These are phyloP conservation scores for Coptodon rendalli DNA, from an alignment of 2,113 vertebrate genomes.

Conservation along the genomic window DNA sequence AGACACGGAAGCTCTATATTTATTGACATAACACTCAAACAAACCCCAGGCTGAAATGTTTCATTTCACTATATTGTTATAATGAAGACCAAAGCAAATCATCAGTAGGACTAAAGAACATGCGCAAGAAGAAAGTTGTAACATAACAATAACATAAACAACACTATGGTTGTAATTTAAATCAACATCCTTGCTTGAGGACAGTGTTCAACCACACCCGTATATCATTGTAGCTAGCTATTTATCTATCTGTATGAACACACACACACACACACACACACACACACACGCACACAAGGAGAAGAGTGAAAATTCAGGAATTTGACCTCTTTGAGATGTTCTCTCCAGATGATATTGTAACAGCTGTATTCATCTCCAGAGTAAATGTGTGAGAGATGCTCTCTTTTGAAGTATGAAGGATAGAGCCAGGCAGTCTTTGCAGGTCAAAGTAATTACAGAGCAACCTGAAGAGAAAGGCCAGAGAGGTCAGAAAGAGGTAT, in stretches of 20 bases:
- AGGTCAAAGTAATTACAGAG: slow-evolving; percentile 69
- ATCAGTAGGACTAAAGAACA: background rate
- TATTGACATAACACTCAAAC: background rate
- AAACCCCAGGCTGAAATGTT: background rate
- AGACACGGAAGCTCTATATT: background rate
- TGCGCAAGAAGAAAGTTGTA: background rate
- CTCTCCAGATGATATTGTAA: slow-evolving; percentile 29
- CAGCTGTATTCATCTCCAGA: slow-evolving; percentile 46
- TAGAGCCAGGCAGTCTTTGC: slow-evolving; percentile 4
- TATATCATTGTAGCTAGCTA: background rate
- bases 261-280: background rate
- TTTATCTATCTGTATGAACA: background rate
- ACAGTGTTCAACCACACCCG: background rate
- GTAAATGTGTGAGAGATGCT: background rate
- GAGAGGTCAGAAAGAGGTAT: slow-evolving; percentile 23
- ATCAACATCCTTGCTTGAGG: background rate
- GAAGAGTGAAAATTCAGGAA: slow-evolving; percentile 13
- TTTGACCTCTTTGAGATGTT: slow-evolving; percentile 13
- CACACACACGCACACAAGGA: background rate
- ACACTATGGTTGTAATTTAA: background rate
- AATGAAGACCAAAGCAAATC: background rate
- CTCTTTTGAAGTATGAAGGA: slow-evolving; percentile 56
- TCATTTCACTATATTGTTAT: background rate
- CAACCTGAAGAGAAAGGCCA: slow-evolving; percentile 21
- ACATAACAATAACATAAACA: background rate